Base-by-base conservation (phyloP, 1,140 invertebrate species). In the Proales similis region DNA sequence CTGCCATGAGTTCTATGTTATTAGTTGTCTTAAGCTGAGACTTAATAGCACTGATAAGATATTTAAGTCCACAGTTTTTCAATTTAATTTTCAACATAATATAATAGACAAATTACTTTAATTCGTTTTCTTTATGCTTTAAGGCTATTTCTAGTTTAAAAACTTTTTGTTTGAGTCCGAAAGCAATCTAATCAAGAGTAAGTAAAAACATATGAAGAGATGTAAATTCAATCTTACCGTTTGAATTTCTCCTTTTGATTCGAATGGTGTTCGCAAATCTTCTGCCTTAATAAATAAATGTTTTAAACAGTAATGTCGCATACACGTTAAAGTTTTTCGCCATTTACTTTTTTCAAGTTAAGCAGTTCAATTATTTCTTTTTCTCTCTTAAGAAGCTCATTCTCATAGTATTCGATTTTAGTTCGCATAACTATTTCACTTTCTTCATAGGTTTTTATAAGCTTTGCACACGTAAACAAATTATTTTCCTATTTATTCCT, bases 321-420 rank as follows among this genome's bases (percentile, higher is more conserved):
- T n/a, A n/a, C n/a, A n/a, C n/a, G n/a, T n/a, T n/a, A n/a, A n/a
- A n/a, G n/a, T n/a, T n/a, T n/a, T n/a, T n/a, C n/a, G n/a, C n/a
- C n/a, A n/a, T n/a, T n/a, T n/a, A n/a, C n/a, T 26, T 57, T 57
- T 42, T 57, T 57, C 27, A 42, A n/a, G 19, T 57, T 42, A 20
- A 57, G n/a, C 12, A 57, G 12, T 26, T 57, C 36, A 2, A 42
- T 39, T 32, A 57, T 57, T 57, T 57, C 51, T 42, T 57, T 26
- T 57, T 57, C 51, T 42, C 45, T 57, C 45, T 57, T 57, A 5
- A 19, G 14, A 36, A 57, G 14, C 30, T 57, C 51, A 57, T 57
- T 57, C 45, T 57, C 51, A 42, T 57, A 57, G 20, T 57, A 57
- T 27, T 57, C 51, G 22, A 57, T 30, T 57, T 57, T 57, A 1